phyloP scores from a whole-genome alignment of 2,888 invertebrate genomes.

The Bellardia bayeri region DNA sequence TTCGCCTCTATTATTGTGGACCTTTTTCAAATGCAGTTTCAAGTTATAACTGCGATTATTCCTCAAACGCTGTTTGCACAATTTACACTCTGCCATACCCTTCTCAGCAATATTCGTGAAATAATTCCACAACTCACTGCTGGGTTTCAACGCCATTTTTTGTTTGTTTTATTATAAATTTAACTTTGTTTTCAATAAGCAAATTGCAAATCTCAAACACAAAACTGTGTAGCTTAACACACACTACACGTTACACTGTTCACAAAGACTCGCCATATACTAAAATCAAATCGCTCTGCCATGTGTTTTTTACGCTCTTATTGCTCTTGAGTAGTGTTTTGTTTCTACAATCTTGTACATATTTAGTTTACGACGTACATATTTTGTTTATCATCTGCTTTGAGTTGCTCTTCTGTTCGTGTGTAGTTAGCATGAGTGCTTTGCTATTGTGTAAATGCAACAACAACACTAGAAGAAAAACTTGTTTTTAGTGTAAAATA shows the following conservation, averaged over 20 bases:
- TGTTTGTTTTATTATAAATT: background rate
- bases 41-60: conserved; percentile 61
- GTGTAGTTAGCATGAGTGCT: conserved; percentile 19
- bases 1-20: conserved; percentile 40
- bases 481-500: background rate
- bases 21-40: conserved; percentile 47
- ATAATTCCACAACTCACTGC: conserved; percentile 57
- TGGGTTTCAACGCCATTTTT: conserved; percentile 44
- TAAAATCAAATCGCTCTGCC: conserved; percentile 11
- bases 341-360: background rate
- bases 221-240: background rate
- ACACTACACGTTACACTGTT: background rate
- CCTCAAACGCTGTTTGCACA: conserved; percentile 53
- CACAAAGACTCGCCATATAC: conserved; percentile 26
- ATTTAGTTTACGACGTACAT: background rate
- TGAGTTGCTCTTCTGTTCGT: background rate
- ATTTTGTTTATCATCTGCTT: background rate
- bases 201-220: background rate
- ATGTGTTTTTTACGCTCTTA: conserved; percentile 21
- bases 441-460: conserved; percentile 18
- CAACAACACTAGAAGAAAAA: background rate
- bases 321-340: conserved; percentile 26
- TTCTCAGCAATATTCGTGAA: conserved; percentile 44
- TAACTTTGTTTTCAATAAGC: background rate
- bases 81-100: conserved; percentile 60